Conservation (phyloP, 1,140 invertebrate species). For the Cheumatopsyche charites region DNA sequence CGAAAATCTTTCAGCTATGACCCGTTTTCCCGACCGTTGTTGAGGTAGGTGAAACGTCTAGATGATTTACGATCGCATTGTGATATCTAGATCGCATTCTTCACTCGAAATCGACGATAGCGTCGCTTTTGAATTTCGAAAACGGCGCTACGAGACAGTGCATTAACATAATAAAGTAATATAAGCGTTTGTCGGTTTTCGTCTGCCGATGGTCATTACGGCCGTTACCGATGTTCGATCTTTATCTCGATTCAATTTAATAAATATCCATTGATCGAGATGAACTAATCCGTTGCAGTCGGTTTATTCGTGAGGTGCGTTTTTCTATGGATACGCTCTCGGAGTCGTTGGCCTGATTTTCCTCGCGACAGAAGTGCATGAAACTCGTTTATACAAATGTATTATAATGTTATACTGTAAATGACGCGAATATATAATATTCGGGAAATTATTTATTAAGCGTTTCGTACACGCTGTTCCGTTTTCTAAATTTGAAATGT, state of each 20-base stretch:
- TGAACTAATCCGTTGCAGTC: too few species aligned
- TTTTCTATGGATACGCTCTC: too few species aligned
- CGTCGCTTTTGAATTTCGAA: background rate
- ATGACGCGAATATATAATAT: background rate
- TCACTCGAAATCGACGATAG: constrained; percentile 3
- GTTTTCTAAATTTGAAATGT: constrained; percentile 19
- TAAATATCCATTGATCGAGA: too few species aligned
- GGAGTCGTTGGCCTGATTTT: too few species aligned
- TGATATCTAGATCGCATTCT: constrained; percentile 12
- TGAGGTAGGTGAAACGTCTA: background rate
- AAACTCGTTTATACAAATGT: too few species aligned
- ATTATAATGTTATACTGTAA: too few species aligned
- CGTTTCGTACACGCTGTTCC: background rate
- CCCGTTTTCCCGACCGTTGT: background rate
- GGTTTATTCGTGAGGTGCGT: too few species aligned
- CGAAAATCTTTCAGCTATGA: background rate
- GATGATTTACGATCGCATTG: constrained; percentile 10
- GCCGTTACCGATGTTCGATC: too few species aligned
- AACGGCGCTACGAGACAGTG: background rate
- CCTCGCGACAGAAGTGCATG: too few species aligned
- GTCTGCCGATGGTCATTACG: background rate
- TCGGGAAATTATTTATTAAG: background rate
- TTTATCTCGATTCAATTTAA: too few species aligned
- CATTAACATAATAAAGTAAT: constrained; percentile 3
- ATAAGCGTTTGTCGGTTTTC: background rate